phyloP scores from a whole-genome alignment of 2,797 vertebrate genomes.

The Odontamblyopus rebecca region DNA sequence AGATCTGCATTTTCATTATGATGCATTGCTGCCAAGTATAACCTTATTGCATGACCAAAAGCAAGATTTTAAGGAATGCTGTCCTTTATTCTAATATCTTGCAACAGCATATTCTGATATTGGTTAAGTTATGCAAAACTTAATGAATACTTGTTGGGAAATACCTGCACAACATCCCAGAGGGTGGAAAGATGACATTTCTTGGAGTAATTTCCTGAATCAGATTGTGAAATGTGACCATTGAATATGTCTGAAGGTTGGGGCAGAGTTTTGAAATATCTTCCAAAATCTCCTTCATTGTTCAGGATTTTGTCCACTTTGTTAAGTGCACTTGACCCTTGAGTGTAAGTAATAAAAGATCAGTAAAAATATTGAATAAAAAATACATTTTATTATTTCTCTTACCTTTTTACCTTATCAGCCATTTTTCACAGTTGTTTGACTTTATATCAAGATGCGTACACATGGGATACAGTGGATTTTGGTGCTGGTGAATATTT shows the following conservation, averaged over 20 bases:
- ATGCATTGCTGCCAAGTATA: slow-evolving; percentile 5
- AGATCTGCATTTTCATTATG: slow-evolving; percentile 1
- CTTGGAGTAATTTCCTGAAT: slow-evolving; percentile 2
- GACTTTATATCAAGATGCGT: neutral
- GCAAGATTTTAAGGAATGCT: too few relatives aligned
- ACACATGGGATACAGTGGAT: slow-evolving; percentile 12
- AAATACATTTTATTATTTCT: neutral
- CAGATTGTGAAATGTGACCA: neutral
- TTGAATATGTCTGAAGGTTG: neutral
- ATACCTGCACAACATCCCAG: slow-evolving; percentile 10
- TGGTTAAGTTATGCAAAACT: neutral
- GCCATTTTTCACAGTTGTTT: slow-evolving; percentile 3
- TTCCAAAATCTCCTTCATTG: slow-evolving; percentile 1
- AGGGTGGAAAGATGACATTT: neutral
- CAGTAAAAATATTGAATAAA: too few relatives aligned
- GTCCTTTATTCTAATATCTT: too few relatives aligned
- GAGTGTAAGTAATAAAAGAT: neutral
- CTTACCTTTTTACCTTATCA: slow-evolving; percentile 2
- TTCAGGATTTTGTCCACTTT: slow-evolving; percentile 1
- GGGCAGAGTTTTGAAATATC: slow-evolving; percentile 3
- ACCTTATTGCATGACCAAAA: neutral
- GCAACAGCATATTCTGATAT: too few relatives aligned
- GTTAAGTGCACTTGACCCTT: neutral
- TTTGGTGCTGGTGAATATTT: slow-evolving; percentile 5
- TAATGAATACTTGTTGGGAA: neutral